Conservation (phyloP, 1,140 invertebrate genomes). For the Drosophila aff. region DNA sequence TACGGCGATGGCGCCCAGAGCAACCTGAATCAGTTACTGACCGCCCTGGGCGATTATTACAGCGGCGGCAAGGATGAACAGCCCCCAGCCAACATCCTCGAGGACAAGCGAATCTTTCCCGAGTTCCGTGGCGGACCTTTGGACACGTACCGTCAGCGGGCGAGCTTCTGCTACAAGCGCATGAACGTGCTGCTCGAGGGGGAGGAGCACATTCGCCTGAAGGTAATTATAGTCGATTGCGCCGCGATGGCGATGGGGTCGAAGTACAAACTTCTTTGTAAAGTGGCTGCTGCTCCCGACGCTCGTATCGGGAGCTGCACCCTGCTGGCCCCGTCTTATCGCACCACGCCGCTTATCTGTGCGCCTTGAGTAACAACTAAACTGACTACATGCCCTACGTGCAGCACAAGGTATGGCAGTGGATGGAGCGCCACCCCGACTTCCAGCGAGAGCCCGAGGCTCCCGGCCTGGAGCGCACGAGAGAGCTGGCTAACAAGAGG, state of each 20-base stretch:
- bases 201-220: slow-evolving; percentile 86
- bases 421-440: slow-evolving; percentile 90
- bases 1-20: slow-evolving; percentile 6
- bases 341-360: slow-evolving; percentile 12
- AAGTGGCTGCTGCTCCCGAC: background rate
- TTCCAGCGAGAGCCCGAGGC: slow-evolving; percentile 88
- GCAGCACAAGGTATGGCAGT: slow-evolving; percentile 91
- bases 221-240: slow-evolving; percentile 85
- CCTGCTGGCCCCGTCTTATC: slow-evolving; percentile 14
- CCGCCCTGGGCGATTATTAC: slow-evolving; percentile 41
- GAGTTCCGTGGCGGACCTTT: slow-evolving; percentile 91
- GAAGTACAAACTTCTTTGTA: slow-evolving; percentile 55
- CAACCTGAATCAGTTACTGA: slow-evolving; percentile 23
- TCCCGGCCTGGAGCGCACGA: slow-evolving; percentile 87
- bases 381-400: slow-evolving; percentile 15
- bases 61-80: slow-evolving; percentile 31
- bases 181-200: slow-evolving; percentile 91
- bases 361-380: slow-evolving; percentile 37
- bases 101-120: slow-evolving; percentile 85
- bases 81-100: slow-evolving; percentile 55
- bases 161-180: slow-evolving; percentile 93
- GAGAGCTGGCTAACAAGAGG: slow-evolving; percentile 87
- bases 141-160: slow-evolving; percentile 90
- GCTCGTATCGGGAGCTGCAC: slow-evolving; percentile 27
- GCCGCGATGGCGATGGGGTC: slow-evolving; percentile 2